Base-by-base conservation (phyloP, 2,888 invertebrate species). In the Cataglyphis cursor region DNA sequence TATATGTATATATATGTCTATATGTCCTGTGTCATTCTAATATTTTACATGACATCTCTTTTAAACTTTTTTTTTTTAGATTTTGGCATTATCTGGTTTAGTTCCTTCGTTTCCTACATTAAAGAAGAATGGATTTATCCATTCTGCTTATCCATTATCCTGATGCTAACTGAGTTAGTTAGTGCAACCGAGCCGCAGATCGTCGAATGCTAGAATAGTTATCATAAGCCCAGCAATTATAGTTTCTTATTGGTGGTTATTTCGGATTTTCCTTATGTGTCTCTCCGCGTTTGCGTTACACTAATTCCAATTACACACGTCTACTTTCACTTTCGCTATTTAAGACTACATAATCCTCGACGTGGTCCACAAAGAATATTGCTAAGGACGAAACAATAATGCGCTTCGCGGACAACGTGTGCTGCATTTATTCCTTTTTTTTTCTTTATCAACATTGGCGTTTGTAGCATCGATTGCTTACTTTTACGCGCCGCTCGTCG, bases 281-380 rank as follows among this genome's bases (percentile, higher is more conserved):
- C 28, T 10, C 41, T 18, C 18, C 48, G 6, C 48, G 15, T 21
- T 57, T 61, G 65, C 62, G 66, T 84, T 66, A 82, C 59, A 48
- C 59, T 73, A 57, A 57, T 83, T 83, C 68, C 74, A 78, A 72
- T 21, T 59, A 51, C 64, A 35, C 81, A 65, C 18, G 5, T 64
- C 81, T 70, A 82, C 75, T 83, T 88, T 80, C 57, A 87, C 81
- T 86, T 85, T 83, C 83, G 78, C 75, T 87, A 83, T 65, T 85
- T 87, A 87, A 87, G 87, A 82, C 87, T 87, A 87, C 80, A 80
- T 80, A 85, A 62, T 59, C 75, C 61, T 68, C 81, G 28, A 85
- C 81, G 73, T 59, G 76, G 75, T 65, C 82, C 87, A 78, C 84
- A 35, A 87, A 86, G 62, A 64, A 62, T 72, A 74, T 68, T 80